Percentiles rank a stretch among this genome's conserved stretches.
These are phyloP conservation scores for Scaptomyza caliginosa DNA, from an alignment of 2,888 invertebrate species.

Conservation along the genomic window DNA sequence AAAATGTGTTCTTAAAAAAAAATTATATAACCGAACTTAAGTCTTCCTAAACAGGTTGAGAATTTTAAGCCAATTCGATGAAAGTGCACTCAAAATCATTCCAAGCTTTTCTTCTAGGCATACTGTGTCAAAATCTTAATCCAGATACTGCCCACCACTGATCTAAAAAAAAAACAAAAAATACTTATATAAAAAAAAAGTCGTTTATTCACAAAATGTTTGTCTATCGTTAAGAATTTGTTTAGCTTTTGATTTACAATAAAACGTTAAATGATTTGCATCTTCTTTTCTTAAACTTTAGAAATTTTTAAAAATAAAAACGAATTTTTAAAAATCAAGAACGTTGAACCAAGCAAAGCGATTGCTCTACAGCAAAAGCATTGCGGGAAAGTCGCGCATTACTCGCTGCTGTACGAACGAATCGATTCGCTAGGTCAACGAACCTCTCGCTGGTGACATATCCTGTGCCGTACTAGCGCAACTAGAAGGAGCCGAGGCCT, in stretches of 20 bases:
- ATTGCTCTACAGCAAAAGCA: neutral
- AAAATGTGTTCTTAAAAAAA: too few relatives aligned
- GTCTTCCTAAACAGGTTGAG: too few relatives aligned
- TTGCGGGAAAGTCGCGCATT: constrained; percentile 6
- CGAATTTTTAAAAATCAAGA: neutral
- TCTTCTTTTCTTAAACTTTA: constrained; percentile 1
- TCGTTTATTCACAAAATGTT: too few relatives aligned
- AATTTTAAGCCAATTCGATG: too few relatives aligned
- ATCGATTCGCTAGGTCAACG: constrained; percentile 4
- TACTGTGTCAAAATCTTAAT: too few relatives aligned
- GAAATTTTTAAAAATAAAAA: constrained; percentile 12
- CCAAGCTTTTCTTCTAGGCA: too few relatives aligned
- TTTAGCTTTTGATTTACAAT: constrained; percentile 8
- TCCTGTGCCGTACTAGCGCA: neutral
- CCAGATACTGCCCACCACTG: too few relatives aligned
- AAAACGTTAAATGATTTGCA: constrained; percentile 1
- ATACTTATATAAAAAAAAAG: too few relatives aligned
- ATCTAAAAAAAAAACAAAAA: too few relatives aligned
- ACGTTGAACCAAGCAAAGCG: neutral
- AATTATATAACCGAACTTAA: too few relatives aligned
- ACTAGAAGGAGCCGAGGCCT: constrained; percentile 40
- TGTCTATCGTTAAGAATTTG: too few relatives aligned
- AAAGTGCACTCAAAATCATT: too few relatives aligned
- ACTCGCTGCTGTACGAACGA: neutral
- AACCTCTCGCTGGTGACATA: neutral